These are phyloP conservation scores for Beris chalybata DNA, from an alignment of 2,888 invertebrate genomes.

Conservation along the genomic window DNA sequence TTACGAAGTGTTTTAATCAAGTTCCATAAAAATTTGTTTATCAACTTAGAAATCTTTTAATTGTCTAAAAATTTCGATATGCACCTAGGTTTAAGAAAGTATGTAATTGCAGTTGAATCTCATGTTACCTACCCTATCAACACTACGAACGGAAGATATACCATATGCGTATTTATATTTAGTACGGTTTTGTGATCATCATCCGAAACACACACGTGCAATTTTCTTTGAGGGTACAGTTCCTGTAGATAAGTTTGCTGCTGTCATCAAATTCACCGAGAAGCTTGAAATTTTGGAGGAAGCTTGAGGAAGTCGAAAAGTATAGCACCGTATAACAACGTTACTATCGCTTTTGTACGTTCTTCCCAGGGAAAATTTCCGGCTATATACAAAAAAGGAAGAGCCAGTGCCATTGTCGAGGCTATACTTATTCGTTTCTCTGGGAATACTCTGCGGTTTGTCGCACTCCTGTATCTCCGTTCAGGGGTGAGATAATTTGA, in stretches of 20 bases:
- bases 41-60: no score
- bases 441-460: slow-evolving; percentile 2
- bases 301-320: no score
- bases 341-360: background rate
- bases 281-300: background rate
- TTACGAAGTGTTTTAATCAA: no score
- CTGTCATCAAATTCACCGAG: slow-evolving; percentile 10
- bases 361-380: slow-evolving; percentile 24
- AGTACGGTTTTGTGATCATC: no score
- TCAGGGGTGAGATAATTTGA: slow-evolving; percentile 36
- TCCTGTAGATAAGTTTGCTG: slow-evolving; percentile 27
- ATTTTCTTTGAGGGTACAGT: slow-evolving; percentile 15
- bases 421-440: background rate
- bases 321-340: background rate
- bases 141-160: no score
- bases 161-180: no score
- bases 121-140: no score
- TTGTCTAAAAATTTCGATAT: no score
- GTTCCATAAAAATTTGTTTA: no score
- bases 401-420: slow-evolving; percentile 8
- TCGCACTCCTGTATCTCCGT: slow-evolving; percentile 16
- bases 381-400: slow-evolving; percentile 22
- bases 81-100: no score
- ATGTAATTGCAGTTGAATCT: no score
- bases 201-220: slow-evolving; percentile 4